Evolutionary conservation across 2,113 vertebrate genomes (phyloP), one percentile per base, ranked within the genome.

Genomic region (Eonycteris spelaea): DNA sequence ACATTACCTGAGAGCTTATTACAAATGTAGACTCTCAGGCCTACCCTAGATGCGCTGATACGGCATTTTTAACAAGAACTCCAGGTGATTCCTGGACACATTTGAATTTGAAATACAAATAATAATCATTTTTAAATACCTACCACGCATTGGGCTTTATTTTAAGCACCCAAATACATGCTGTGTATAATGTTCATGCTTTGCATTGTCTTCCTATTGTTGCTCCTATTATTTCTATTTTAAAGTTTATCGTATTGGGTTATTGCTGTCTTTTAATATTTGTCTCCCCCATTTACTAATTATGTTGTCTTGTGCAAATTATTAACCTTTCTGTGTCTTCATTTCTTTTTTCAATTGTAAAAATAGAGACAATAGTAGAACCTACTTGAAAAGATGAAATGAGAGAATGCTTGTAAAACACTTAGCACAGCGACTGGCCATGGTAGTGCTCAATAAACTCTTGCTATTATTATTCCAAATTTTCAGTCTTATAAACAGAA

Each of bases 301-400:
- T 43, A 51, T 78, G 28, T 78, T 88, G 70, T 87, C 70, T 88
- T 73, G 48, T 22, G 77, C 70, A 95, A 91, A 68, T 85, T 38
- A 84, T 71, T 94, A 78, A 94, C 13, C 33, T 70, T 94, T 94
- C 57, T 88, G 75, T 59, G 55, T 24, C 57, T 84, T 48, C 15
- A 51, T 88, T 92, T 94, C 13, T 78, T 84, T 78, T 80, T 82
- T 77, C 33, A 67, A 67, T 43, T 91, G 57, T 93, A 65, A 65
- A 87, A 87, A 92, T 53, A n/a, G 10, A 86, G 61, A 57, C 33
- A 70, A 79, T 63, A 57, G 70, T 92, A 70, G 26, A 87, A 97
- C 40, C 40, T 79, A 74, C 13, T 89, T 45, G 77, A 80, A 79
- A 85, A 70, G 40, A 92, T 80, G 18, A 89, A 95, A 85, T 51